Base-by-base conservation (phyloP, 2,888 invertebrate genomes). In the Caenorhabditis sp. region DNA sequence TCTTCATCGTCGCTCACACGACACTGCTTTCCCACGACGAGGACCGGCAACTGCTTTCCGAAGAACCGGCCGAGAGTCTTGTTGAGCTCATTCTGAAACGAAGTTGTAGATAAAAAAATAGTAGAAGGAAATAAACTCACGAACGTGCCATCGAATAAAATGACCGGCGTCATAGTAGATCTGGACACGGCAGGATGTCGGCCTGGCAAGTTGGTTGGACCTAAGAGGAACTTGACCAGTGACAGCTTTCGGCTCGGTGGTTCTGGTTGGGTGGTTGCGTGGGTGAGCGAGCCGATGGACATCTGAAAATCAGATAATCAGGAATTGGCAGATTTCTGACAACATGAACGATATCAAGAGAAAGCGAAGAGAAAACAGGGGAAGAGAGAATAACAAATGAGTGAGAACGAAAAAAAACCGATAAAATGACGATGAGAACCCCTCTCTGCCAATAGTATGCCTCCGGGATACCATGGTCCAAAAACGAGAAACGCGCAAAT, bases 61-160 rank as follows among this genome's bases (percentile, higher is more conserved):
- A 63, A 47, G 63, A 63, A 63, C 7, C 63, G 63, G 2, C 63
- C 28, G 28, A 63, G 22, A 24, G 63, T 44, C 14, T 24, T 26
- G 6, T 26, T 26, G 26, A 63, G 63, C 14, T 44, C 44, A 6
- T 26, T 26, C 63, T 63, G 63, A 6, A 38, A 59, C 10, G 5
- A 19, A 22, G 6, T 1, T 4, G 19, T 35, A 7, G 5, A 31
- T 14, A 0, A 5, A 58, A 58, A 31, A n/a, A 1, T 16, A n/a
- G n/a, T 7, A 31, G 16, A 59, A 2, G 7, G 31, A 31, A 31
- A n/a, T n/a, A n/a, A 31, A 59, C 14, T 63, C 8, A 63, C 63
- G 8, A 44, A 63, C 16, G 44, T 44, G 3, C 4, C 44, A 16
- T 44, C 44, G 44, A 63, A 63, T 3, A 63, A 2, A 0, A 63